These are phyloP conservation scores for Drosophila sordidapex DNA, from an alignment of 2,888 invertebrate species.

Conservation along the genomic window DNA sequence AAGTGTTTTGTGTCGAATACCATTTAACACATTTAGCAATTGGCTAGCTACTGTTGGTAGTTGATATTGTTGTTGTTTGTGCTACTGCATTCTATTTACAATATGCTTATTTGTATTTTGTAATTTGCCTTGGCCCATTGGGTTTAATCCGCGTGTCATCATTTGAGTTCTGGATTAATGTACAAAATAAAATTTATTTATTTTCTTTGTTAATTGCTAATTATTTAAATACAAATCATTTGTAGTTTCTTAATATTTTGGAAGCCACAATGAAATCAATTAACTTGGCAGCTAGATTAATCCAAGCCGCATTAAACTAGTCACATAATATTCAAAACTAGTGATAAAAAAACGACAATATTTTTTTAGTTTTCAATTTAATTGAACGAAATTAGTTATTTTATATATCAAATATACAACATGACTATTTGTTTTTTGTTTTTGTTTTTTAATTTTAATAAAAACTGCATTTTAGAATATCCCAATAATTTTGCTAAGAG, in stretches of 20 bases:
- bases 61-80: slow-evolving; percentile 24
- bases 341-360: background rate
- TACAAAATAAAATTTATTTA: background rate
- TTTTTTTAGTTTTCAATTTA: background rate
- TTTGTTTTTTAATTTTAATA: background rate
- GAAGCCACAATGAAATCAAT: background rate
- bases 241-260: slow-evolving; percentile 4
- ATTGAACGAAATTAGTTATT: background rate
- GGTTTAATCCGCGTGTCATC: slow-evolving; percentile 10
- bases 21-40: slow-evolving; percentile 70
- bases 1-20: slow-evolving; percentile 36
- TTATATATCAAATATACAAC: background rate
- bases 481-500: background rate
- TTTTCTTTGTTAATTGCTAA: slow-evolving; percentile 1
- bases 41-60: slow-evolving; percentile 37
- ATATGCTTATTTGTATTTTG: slow-evolving; percentile 44
- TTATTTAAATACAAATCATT: background rate
- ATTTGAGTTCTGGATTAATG: slow-evolving; percentile 18
- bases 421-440: background rate
- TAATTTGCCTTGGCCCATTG: slow-evolving; percentile 48
- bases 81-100: slow-evolving; percentile 55
- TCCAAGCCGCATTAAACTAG: no score
- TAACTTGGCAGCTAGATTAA: background rate
- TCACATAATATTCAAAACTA: background rate
- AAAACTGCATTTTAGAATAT: background rate